Evolutionary conservation across 2,797 vertebrate genomes (phyloP).

Genomic region (Bovichtus variegatus): DNA sequence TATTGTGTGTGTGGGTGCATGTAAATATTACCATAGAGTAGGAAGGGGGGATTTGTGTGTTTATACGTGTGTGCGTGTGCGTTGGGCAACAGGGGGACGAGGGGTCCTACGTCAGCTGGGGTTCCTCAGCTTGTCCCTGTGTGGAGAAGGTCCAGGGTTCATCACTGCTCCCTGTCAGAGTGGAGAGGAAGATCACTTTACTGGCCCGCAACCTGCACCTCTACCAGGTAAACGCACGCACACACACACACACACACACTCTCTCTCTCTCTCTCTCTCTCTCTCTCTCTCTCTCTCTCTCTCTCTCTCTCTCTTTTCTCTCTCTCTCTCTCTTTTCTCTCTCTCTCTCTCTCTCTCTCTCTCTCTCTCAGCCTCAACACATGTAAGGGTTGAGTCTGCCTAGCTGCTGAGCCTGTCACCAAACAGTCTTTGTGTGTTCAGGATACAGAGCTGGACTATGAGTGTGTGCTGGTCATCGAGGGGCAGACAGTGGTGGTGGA

Average conservation of each 20-base stretch:
- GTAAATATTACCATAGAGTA: background rate
- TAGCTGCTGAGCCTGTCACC: background rate
- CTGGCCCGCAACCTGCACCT: constrained; percentile 93
- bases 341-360: background rate
- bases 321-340: no score
- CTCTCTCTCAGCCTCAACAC: background rate
- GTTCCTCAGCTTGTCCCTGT: constrained; percentile 92
- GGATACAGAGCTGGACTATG: constrained; percentile 90
- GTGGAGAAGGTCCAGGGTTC: constrained; percentile 92
- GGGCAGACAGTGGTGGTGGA: constrained; percentile 90
- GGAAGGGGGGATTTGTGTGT: background rate
- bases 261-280: no score
- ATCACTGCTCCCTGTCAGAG: constrained; percentile 89
- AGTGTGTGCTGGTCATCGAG: constrained; percentile 94
- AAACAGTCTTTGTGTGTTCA: constrained; percentile 62
- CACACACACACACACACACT: constrained; percentile 4
- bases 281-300: no score
- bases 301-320: no score
- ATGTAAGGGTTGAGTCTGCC: background rate
- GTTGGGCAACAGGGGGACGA: constrained; percentile 82
- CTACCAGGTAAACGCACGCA: constrained; percentile 86
- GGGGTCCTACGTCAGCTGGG: constrained; percentile 82
- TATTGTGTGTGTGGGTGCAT: background rate
- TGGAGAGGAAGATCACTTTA: constrained; percentile 90
- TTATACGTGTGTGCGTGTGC: constrained; percentile 17